Evolutionary conservation across 2,113 vertebrate genomes (phyloP), one percentile per base, ranked within the genome.

Genomic region (Lota lota): DNA sequence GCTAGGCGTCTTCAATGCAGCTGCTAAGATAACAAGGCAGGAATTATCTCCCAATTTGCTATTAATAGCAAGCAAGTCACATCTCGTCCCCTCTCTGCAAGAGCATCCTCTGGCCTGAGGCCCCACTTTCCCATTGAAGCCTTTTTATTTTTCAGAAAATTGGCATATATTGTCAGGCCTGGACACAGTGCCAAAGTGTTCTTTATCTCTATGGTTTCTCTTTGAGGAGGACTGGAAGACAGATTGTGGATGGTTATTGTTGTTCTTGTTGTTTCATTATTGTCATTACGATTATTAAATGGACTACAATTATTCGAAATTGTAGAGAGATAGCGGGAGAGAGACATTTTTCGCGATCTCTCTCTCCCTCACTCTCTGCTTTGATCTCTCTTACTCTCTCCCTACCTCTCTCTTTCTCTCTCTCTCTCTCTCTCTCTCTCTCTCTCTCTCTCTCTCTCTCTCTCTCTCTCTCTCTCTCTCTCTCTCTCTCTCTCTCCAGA

Each of bases 51-150:
- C 85, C 81, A 85, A 80, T 82, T 82, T 72, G 70, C 88, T 92
- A 92, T 93, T 90, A 90, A 90, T 91, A 92, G 88, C 72, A 66
- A 53, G 67, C 88, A 70, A 87, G 89, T 87, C 87, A 77, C 80
- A 87, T 88, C 86, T 84, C 69, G 80, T 88, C 86, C 82, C 82
- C 79, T 80, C 75, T 62, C 83, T 70, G 73, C 69, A 69, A 76
- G 82, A 84, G 77, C 79, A 76, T 85, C 81, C 83, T 65, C 64
- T 65, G 21, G 86, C 83, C 77, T 53, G 53, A 80, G 80, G 83
- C 84, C 24, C 66, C 22, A 63, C 36, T 81, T 73, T 73, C 72
- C 68, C 66, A 74, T 76, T 68, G 63, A 69, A 74, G 68, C 57
- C 72, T 69, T 78, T 77, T 20, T 79, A 77, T 77, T 73, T 77